A percentile compares a stretch with the other conserved stretches of the same genome.
These are phyloP conservation scores for Olivierus martensii DNA, from an alignment of 1,140 invertebrate genomes.

Conservation along the genomic window DNA sequence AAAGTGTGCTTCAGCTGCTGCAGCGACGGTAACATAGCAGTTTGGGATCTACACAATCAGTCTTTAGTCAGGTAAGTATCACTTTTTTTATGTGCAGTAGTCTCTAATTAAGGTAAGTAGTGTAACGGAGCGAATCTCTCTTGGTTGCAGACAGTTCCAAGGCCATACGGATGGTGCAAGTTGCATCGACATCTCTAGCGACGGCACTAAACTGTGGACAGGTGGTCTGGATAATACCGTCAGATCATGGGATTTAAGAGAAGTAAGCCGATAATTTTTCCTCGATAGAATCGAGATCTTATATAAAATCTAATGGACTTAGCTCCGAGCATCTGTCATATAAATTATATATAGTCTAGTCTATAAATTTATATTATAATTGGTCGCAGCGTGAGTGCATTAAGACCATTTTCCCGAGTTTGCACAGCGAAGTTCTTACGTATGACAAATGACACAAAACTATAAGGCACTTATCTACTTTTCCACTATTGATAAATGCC, in stretches of 20 bases:
- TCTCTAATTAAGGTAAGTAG: too few relatives aligned
- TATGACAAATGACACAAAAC: too few relatives aligned
- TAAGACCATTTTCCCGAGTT: too few relatives aligned
- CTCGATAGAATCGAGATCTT: neutral
- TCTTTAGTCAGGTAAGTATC: constrained; percentile 47
- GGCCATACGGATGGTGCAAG: constrained; percentile 95
- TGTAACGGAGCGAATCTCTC: neutral
- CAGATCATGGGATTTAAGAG: constrained; percentile 88
- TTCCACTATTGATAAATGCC: too few relatives aligned
- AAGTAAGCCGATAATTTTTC: constrained; percentile 26
- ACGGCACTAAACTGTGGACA: constrained; percentile 91
- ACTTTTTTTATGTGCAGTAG: too few relatives aligned
- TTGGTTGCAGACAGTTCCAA: constrained; percentile 62
- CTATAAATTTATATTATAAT: too few relatives aligned
- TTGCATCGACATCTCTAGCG: constrained; percentile 93
- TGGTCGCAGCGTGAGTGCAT: too few relatives aligned
- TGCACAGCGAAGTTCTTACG: too few relatives aligned
- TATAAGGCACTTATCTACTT: too few relatives aligned
- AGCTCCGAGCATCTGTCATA: too few relatives aligned
- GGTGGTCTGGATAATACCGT: constrained; percentile 97
- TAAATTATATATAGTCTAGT: too few relatives aligned
- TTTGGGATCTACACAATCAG: constrained; percentile 91
- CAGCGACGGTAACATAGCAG: constrained; percentile 91
- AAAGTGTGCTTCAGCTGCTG: constrained; percentile 95
- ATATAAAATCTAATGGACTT: neutral